Evolutionary conservation across 2,888 invertebrate species (phyloP), one percentile per base, ranked within the genome.

Genomic region (Tenthredo mesomela): DNA sequence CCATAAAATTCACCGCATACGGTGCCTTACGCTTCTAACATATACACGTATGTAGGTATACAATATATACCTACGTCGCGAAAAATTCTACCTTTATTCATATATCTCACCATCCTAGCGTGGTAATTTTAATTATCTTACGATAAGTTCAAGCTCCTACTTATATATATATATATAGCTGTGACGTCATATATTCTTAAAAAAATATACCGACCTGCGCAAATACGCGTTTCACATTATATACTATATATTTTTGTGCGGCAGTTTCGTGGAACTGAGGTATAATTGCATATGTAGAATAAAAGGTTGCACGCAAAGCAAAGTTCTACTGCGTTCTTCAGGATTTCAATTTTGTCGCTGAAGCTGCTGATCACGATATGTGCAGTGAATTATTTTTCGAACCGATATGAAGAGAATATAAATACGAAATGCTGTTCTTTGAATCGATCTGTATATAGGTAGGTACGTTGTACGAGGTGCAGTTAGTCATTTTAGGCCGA

Each of bases 401-500:
- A 70, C 10, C 37, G 29, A 29, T 29, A 18, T 15, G 33, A 1
- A 33, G 12, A 54, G 18, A n/a, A 7, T 6, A n/a, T 54, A 54
- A 40, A n/a, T 12, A 25, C 18, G 21, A 29, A 54, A 77, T 33
- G 33, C 29, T 70, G 33, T n/a, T 43, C 37, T 82, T 82, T 67
- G 65, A 82, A 82, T 82, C 82, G 33, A 37, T 82, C 67, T 82
- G 82, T 82, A 70, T 29, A n/a, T 61, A 61, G 33, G 18, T 43
- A 70, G 15, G 21, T 61, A 61, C 70, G 37, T 25, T 50, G 33
- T 40, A 61, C 58, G 80, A 80, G 80, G 80, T 80, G 80, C 80
- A 80, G 80, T 80, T 80, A 80, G 80, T 80, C 80, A 80, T 80
- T 80, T 80, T 80, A 37, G 80, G 33, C 40, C 58, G 80, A 61